Conservation (phyloP, 2,888 invertebrate species). For the Cryptocheilus praepositus region DNA sequence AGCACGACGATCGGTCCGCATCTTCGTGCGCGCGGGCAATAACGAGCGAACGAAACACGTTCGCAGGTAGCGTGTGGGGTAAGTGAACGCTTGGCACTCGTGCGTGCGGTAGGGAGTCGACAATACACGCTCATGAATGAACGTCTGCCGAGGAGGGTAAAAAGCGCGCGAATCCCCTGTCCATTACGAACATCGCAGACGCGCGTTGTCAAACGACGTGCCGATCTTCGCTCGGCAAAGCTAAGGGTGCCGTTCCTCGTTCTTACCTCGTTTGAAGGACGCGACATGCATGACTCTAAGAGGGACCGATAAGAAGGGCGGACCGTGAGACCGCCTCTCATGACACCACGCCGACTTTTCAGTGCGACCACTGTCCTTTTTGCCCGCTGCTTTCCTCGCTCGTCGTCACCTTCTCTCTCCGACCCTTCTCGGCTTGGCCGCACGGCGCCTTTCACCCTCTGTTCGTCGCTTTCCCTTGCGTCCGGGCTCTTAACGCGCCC, state of each 20-base stretch:
- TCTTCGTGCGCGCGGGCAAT: too few relatives aligned
- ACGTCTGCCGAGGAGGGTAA: conserved; percentile 16
- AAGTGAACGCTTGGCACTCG: too few relatives aligned
- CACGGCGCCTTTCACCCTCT: not conserved
- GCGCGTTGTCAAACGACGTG: too few relatives aligned
- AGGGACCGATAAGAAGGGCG: conserved; percentile 74
- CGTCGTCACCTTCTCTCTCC: not conserved
- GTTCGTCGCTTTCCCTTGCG: not conserved
- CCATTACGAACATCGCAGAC: conserved; percentile 10
- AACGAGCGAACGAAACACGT: too few relatives aligned
- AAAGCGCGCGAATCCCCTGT: conserved; percentile 33
- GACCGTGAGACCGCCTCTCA: conserved; percentile 74
- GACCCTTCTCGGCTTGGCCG: not conserved
- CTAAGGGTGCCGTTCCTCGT: not conserved
- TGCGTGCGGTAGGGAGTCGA: not conserved
- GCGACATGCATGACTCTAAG: conserved; percentile 74
- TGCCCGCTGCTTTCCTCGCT: conserved; percentile 42
- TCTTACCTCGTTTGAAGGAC: conserved; percentile 74
- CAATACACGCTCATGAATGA: conserved; percentile 35
- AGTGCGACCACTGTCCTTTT: conserved; percentile 61
- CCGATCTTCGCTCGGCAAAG: too few relatives aligned
- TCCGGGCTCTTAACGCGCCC: not conserved
- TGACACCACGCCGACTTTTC: conserved; percentile 72
- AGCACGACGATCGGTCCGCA: too few relatives aligned
- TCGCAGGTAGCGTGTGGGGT: too few relatives aligned